Conservation (phyloP, 2,797 vertebrate species). For the Gymnoscopelus braueri region DNA sequence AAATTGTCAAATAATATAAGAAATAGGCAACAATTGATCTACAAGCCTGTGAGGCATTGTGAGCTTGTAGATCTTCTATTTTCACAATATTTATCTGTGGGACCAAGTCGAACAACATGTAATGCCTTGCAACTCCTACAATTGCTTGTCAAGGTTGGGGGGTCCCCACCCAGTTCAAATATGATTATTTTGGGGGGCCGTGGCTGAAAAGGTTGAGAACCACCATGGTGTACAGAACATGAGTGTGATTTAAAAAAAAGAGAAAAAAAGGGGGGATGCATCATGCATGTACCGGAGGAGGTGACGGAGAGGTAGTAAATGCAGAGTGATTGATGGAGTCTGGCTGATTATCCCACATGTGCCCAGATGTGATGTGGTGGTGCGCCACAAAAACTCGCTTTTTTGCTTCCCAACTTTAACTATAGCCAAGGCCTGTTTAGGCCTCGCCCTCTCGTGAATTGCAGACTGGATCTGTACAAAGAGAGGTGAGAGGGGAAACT, state of each 20-base stretch:
- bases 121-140: too few relatives aligned
- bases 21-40: too few relatives aligned
- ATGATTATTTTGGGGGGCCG: too few relatives aligned
- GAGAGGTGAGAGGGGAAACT: not conserved
- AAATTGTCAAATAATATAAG: too few relatives aligned
- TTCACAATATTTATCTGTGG: too few relatives aligned
- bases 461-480: constrained; percentile 36
- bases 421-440: constrained; percentile 49
- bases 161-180: too few relatives aligned
- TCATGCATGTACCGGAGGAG: constrained; percentile 61
- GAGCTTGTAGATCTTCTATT: too few relatives aligned
- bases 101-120: too few relatives aligned
- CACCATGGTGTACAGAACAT: constrained; percentile 28
- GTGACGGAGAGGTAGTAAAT: constrained; percentile 73
- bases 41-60: too few relatives aligned
- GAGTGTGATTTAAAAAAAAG: constrained; percentile 45
- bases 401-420: constrained; percentile 55
- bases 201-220: too few relatives aligned
- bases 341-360: constrained; percentile 69
- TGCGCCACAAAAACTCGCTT: constrained; percentile 64
- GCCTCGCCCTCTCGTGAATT: constrained; percentile 64
- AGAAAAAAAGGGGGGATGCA: too few relatives aligned
- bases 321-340: constrained; percentile 71
- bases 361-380: constrained; percentile 75
- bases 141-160: too few relatives aligned